A percentile compares a stretch with the other conserved stretches of the same genome.
Conservation (phyloP, 2,797 vertebrate genomes). For the Selene dorsalis region DNA sequence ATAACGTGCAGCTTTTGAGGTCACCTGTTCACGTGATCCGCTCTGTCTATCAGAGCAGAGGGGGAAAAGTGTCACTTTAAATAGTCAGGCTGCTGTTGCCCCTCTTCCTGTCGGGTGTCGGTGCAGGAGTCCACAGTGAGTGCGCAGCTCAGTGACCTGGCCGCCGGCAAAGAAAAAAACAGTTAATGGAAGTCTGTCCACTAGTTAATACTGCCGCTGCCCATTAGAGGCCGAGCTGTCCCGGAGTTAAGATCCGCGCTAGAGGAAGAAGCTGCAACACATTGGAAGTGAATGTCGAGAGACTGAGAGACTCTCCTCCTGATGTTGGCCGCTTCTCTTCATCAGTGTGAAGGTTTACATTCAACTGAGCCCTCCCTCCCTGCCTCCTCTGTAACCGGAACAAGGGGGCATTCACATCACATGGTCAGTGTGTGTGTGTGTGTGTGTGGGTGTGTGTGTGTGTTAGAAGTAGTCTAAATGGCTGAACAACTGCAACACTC, state of each 20-base stretch:
- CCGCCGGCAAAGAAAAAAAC: slow-evolving; percentile 68
- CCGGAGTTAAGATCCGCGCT: slow-evolving; percentile 42
- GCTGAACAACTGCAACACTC: not conserved
- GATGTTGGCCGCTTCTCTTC: slow-evolving; percentile 58
- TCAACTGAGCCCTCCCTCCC: slow-evolving; percentile 61
- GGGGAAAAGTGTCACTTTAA: slow-evolving; percentile 25
- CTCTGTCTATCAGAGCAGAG: slow-evolving; percentile 3
- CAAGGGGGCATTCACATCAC: slow-evolving; percentile 76
- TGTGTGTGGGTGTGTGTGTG: slow-evolving; percentile 22
- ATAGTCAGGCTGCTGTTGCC: slow-evolving; percentile 27
- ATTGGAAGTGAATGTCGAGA: slow-evolving; percentile 22
- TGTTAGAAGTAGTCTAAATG: not conserved
- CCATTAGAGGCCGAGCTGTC: slow-evolving; percentile 41
- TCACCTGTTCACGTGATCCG: slow-evolving; percentile 53
- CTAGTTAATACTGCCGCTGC: slow-evolving; percentile 55
- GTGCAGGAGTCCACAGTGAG: slow-evolving; percentile 40
- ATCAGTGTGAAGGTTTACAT: slow-evolving; percentile 68
- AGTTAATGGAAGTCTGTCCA: slow-evolving; percentile 61
- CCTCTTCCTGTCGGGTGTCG: slow-evolving; percentile 39
- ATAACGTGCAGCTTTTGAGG: slow-evolving; percentile 29
- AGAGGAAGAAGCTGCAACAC: slow-evolving; percentile 31
- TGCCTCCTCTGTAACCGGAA: slow-evolving; percentile 76
- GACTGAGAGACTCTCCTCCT: slow-evolving; percentile 27
- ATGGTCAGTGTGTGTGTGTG: slow-evolving; percentile 58
- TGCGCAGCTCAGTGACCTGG: slow-evolving; percentile 68